Conservation (phyloP, 2,113 vertebrate genomes). For the Cercocebus atys region DNA sequence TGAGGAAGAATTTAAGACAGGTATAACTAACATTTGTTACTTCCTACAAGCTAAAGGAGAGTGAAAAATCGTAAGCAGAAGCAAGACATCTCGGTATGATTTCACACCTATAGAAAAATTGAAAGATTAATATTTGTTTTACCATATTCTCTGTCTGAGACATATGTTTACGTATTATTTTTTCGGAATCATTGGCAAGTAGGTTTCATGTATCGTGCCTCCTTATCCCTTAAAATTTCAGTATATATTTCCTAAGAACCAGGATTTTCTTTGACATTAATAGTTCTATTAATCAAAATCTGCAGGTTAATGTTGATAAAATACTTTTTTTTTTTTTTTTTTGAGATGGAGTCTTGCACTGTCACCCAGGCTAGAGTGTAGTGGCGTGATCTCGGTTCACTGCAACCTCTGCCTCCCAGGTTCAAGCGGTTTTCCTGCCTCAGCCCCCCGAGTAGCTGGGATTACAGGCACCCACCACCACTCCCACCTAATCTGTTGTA, state of each 20-base stretch:
- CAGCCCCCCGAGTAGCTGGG: no score
- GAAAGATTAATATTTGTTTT: constrained; percentile 26
- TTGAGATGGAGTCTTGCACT: no score
- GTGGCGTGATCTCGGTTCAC: no score
- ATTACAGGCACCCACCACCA: no score
- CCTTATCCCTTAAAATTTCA: neutral
- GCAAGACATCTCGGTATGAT: neutral
- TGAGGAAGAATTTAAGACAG: neutral
- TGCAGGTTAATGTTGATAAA: neutral
- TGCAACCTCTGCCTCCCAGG: no score
- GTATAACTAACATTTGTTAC: neutral
- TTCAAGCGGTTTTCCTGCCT: no score
- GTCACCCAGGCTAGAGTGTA: no score
- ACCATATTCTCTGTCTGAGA: neutral
- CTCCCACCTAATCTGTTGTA: no score
- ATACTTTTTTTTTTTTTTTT: no score
- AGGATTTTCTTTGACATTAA: constrained; percentile 2
- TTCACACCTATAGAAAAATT: neutral
- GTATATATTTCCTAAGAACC: neutral
- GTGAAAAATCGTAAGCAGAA: neutral
- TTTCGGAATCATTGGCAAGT: neutral
- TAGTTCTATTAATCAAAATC: neutral
- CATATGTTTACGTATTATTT: neutral
- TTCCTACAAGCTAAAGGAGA: neutral
- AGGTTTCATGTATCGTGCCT: neutral